Evolutionary conservation across 2,113 vertebrate genomes (phyloP), one percentile per base, ranked within the genome.

Genomic region (Galeopterus variegatus): DNA sequence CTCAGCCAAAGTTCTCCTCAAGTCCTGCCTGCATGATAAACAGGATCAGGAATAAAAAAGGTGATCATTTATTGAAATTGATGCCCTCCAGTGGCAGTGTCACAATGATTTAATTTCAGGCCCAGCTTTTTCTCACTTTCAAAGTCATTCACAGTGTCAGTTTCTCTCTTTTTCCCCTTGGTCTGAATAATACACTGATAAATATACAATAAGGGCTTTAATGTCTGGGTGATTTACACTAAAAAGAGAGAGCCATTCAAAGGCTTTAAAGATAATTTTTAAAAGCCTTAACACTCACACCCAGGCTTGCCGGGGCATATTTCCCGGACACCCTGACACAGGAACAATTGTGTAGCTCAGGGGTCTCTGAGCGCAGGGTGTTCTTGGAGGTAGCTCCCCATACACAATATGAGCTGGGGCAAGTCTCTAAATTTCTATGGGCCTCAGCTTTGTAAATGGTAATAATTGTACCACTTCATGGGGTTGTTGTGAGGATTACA

Each of bases 121-220:
- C 33, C 95, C 36, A 45, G 81, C 90, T 96, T 98, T 98, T 95
- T 80, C 96, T 98, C 56, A 5, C 92, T 84, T 96, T 98, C 97
- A 97, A 98, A 93, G 96, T 97, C 97, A 88, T 93, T 87, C 90
- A 48, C 48, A 60, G 48, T 93, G 64, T 94, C 64, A 92, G 67
- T 93, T 80, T 88, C 67, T 93, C 88, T 97, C 95, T 96, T 76
- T 96, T 65, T 76, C 75, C 60, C 70, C 94, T 97, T 95, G 95
- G 93, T 90, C 80, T 84, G 48, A 98, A 96, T 97, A 97, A 86
- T 70, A 81, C 70, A 64, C 83, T 98, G 95, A 96, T 98, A 98
- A 98, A 96, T 95, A 95, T 93, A 96, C 96, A 98, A 94, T 92
- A 98, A 97, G 85, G 87, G 94, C 97, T 98, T 98, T 95, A 97